These are phyloP conservation scores for Fistularia tabacaria DNA, from an alignment of 2,797 vertebrate genomes.

Conservation along the genomic window DNA sequence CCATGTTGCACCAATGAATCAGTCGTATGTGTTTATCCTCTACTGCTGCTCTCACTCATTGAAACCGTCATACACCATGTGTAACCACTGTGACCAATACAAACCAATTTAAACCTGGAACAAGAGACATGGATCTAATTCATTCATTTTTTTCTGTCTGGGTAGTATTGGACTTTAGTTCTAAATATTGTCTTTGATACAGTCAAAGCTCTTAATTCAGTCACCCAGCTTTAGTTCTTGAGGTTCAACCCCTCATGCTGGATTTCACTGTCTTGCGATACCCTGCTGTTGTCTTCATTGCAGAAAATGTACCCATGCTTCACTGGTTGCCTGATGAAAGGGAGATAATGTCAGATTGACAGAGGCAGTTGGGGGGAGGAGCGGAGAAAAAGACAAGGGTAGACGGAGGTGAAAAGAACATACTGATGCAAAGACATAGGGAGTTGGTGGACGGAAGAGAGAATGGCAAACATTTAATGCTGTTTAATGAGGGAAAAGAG, in stretches of 20 bases:
- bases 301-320: constrained; percentile 44
- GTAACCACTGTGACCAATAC: not conserved
- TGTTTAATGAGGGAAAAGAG: constrained; percentile 26
- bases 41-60: no score
- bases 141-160: not conserved
- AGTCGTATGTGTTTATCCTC: no score
- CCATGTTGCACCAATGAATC: no score
- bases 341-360: constrained; percentile 25
- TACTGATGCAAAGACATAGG: not conserved
- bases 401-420: not conserved
- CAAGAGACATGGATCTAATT: not conserved
- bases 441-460: constrained; percentile 7
- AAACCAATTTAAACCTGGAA: not conserved
- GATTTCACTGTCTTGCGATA: constrained; percentile 15
- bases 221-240: constrained; percentile 19
- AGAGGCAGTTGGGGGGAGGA: not conserved
- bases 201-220: constrained; percentile 30
- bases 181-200: constrained; percentile 30
- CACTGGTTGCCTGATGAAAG: constrained; percentile 41
- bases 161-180: constrained; percentile 6
- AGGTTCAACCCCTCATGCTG: constrained; percentile 27
- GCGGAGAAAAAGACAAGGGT: not conserved
- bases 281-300: constrained; percentile 27
- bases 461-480: constrained; percentile 3
- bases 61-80: no score